These are phyloP conservation scores for Silvanus unidentatus DNA, from an alignment of 2,888 invertebrate species.

Conservation along the genomic window DNA sequence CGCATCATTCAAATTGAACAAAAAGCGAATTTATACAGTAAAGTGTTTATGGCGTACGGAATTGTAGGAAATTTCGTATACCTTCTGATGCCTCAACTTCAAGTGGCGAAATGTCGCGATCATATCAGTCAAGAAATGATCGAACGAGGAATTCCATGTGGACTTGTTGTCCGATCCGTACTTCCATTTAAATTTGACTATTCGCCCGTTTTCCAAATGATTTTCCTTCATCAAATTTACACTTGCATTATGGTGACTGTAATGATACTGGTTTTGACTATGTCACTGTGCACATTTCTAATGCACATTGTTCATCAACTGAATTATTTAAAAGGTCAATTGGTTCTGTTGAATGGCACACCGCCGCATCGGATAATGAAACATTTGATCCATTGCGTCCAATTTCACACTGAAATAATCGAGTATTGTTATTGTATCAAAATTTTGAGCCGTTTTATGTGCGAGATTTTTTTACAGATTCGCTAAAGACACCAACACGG, in stretches of 20 bases:
- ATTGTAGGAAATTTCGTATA: constrained; percentile 26
- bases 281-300: background rate
- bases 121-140: constrained; percentile 18
- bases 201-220: background rate
- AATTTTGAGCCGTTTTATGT: no score
- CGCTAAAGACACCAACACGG: constrained; percentile 23
- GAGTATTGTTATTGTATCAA: background rate
- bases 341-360: background rate
- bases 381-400: background rate
- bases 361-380: no score
- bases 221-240: constrained; percentile 1
- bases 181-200: background rate
- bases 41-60: constrained; percentile 25
- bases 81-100: constrained; percentile 25
- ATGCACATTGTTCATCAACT: constrained; percentile 3
- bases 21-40: constrained; percentile 25
- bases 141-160: constrained; percentile 7
- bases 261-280: background rate
- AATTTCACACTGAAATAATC: constrained; percentile 1
- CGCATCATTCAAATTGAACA: constrained; percentile 20
- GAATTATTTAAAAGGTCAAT: constrained; percentile 1
- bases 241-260: background rate
- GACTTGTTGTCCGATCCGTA: background rate
- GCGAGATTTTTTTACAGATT: no score
- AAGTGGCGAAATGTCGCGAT: constrained; percentile 20